Base-by-base conservation (phyloP, 2,113 vertebrate species). In the Oreochromis spilurus region DNA sequence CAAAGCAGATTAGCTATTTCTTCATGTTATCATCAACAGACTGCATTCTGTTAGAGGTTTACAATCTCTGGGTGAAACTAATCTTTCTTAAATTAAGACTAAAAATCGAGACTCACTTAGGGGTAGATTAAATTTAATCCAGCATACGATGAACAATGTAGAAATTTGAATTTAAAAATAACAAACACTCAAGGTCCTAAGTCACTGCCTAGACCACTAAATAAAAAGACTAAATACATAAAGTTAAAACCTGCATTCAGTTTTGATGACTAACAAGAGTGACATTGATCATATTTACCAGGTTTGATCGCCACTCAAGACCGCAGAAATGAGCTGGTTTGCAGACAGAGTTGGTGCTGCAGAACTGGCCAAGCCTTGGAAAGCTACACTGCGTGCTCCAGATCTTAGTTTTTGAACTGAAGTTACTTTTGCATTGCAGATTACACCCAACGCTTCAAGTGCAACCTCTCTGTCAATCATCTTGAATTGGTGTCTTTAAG, bases 161-260 rank as follows among this genome's bases (percentile, higher is more conserved):
- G 0, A 53, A 53, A 53, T 53, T 21, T 11, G 9, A 53, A 53
- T 53, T 53, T 21, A 53, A 53, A 53, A 53, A 2, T 10, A 53
- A 11, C 0, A 54, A 54, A 21, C 52, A 54, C 53, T 55, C 3
- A 53, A 11, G 52, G n/a, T 54, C 54, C 54, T 26, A 13, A 55
- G 21, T 55, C 0, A 4, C 54, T 55, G 29, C 53, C 3, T 24
- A 0, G 0, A 24, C 53, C n/a, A 58, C 24, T 58, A 58, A 48
- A 48, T 48, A 45, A 53, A 53, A 10, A 10, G 9, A 12, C 43
- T 45, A 45, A 58, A 58, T 58, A 5, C 3, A 58, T 58, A 58
- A 58, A 58, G 57, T 17, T 58, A 58, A 58, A 58, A 31, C 57
- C 57, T 58, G 55, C 55, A 58, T 58, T 58, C 55, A 14, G 24